Evolutionary conservation across 2,888 invertebrate species (phyloP).

Genomic region (Achlya flavicornis): DNA sequence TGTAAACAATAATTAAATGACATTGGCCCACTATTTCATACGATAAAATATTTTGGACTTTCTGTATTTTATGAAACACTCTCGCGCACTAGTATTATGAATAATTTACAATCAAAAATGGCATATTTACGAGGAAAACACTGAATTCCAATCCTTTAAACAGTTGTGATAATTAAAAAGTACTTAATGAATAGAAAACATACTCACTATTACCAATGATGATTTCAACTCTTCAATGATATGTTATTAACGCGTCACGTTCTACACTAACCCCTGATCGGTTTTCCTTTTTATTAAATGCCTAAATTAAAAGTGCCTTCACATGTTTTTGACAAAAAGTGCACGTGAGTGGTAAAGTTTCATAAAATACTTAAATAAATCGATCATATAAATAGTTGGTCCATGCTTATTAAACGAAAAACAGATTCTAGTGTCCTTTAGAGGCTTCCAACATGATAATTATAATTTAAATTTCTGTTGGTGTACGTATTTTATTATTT

Average conservation of each 20-base stretch:
- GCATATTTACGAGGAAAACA: constrained; percentile 1
- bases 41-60: constrained; percentile 19
- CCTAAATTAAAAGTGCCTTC: constrained; percentile 77
- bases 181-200: neutral
- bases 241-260: neutral
- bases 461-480: constrained; percentile 54
- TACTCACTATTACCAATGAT: neutral
- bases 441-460: constrained; percentile 62
- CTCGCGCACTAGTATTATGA: constrained; percentile 22
- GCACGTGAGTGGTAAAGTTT: constrained; percentile 38
- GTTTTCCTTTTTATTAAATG: constrained; percentile 29
- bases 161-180: neutral
- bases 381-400: constrained; percentile 47
- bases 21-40: constrained; percentile 42
- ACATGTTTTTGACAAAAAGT: constrained; percentile 54
- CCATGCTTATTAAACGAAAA: constrained; percentile 35
- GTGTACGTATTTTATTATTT: constrained; percentile 61
- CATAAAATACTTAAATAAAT: constrained; percentile 11
- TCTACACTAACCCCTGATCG: neutral
- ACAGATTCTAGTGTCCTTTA: constrained; percentile 50
- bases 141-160: neutral
- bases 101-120: constrained; percentile 11
- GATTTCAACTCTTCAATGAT: neutral
- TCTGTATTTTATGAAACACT: constrained; percentile 23
- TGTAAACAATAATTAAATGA: constrained; percentile 31